Percentiles rank a stretch among this genome's conserved stretches.
These are phyloP conservation scores for Mellilla xanthometata DNA, from an alignment of 2,888 invertebrate genomes.

Conservation along the genomic window DNA sequence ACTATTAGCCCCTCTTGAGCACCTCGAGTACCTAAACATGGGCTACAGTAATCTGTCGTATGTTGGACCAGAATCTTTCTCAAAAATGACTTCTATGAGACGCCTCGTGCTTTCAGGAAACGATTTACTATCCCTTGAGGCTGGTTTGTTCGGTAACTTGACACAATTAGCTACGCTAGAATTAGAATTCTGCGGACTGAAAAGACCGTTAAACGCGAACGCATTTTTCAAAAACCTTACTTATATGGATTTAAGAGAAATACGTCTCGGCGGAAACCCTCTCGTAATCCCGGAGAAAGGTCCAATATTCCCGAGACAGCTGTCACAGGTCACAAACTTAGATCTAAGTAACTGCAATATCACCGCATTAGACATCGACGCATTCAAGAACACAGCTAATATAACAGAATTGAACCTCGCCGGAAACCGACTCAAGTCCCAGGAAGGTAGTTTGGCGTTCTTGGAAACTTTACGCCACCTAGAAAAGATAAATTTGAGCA, in stretches of 20 bases:
- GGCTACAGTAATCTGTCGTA: constrained; percentile 87
- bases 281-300: constrained; percentile 82
- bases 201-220: constrained; percentile 84
- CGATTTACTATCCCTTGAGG: constrained; percentile 84
- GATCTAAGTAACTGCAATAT: constrained; percentile 87
- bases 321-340: constrained; percentile 84
- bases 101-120: constrained; percentile 87
- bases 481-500: constrained; percentile 84
- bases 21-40: constrained; percentile 87
- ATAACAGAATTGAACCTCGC: constrained; percentile 84
- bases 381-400: constrained; percentile 84
- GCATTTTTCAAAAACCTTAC: constrained; percentile 86
- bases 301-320: constrained; percentile 84
- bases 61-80: constrained; percentile 85
- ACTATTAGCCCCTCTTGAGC: constrained; percentile 84
- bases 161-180: constrained; percentile 86
- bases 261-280: constrained; percentile 87
- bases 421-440: constrained; percentile 79
- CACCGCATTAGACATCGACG: constrained; percentile 79
- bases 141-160: constrained; percentile 86
- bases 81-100: constrained; percentile 86
- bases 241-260: constrained; percentile 85
- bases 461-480: constrained; percentile 80
- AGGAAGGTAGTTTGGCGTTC: constrained; percentile 77
- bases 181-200: constrained; percentile 86